These are phyloP conservation scores for Aphidoletes aphidimyza DNA, from an alignment of 2,888 invertebrate genomes.

Conservation along the genomic window DNA sequence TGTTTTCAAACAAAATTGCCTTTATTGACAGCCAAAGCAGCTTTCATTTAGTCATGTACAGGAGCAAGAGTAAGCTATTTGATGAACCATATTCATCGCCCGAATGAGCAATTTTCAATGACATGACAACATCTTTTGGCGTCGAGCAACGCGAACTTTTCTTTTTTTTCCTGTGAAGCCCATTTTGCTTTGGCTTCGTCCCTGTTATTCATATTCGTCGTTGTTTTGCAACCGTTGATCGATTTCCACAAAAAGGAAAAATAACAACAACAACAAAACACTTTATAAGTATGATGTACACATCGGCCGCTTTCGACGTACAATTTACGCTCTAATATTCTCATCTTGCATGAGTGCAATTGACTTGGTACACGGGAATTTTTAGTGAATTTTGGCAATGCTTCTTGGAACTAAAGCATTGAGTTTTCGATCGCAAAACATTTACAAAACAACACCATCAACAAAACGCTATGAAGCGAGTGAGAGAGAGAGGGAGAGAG, in stretches of 20 bases:
- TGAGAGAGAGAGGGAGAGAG: no score
- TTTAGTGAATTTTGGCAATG: no score
- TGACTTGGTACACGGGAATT: no score
- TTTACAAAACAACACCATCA: no score
- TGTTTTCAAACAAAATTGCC: conserved; percentile 29
- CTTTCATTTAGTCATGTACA: conserved; percentile 29
- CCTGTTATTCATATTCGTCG: no score
- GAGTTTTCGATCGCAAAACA: no score
- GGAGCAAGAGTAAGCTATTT: not conserved
- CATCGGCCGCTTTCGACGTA: not conserved
- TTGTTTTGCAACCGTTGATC: not conserved
- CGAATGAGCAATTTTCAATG: not conserved
- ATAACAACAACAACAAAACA: no score
- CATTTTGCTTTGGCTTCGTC: no score
- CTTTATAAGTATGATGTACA: not conserved
- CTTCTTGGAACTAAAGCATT: no score
- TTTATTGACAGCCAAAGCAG: conserved; percentile 4
- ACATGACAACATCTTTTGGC: conserved; percentile 27
- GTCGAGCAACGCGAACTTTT: not conserved
- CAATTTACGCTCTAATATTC: not conserved
- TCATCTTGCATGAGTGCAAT: not conserved
- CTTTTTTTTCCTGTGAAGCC: no score
- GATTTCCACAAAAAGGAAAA: not conserved
- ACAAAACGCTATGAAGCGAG: no score
- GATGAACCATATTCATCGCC: no score